Evolutionary conservation across 2,888 invertebrate species (phyloP), one percentile per base, ranked within the genome.

Genomic region (Cremastinae sp.): DNA sequence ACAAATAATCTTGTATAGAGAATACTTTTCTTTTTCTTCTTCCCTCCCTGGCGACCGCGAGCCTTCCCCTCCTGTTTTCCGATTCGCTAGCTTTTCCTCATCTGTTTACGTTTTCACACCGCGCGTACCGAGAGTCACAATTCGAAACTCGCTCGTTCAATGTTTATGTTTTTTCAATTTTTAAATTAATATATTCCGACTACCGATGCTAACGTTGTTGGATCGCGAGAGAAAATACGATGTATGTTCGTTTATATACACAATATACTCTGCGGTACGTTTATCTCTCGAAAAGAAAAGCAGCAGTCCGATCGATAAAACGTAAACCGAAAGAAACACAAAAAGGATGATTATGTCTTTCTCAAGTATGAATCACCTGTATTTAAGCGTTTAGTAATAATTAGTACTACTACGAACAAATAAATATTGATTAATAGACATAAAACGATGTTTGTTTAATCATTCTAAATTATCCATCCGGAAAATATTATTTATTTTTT

Each of bases 361-460:
- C 86, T 86, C 85, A 85, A 86, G 87, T 87, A 87, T 56, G 41
- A 86, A 87, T 82, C 83, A 87, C 81, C 84, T 89, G 87, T 88
- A 88, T 89, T 88, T 87, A 88, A 86, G 84, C 86, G 84, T 88
- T 85, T 88, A 88, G 86, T 82, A 82, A 86, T 84, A 85, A 86
- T 83, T 87, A 86, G 85, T 86, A 83, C 79, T 80, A 81, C 80
- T 85, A 85, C 84, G 86, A 86, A 86, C 84, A 87, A 89, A 88
- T 89, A 89, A 89, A 89, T 84, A 85, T 83, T 70, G 81, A 87
- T 86, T 88, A 28, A 88, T 84, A 87, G 43, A 65, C n/a, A 12
- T n/a, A 4, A 41, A 45, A 12, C 4, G 0, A 1, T 12, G 45
- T 5, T 28, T 28, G 28, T 28, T 5, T 3, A 3, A 3, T 28